Evolutionary conservation across 2,888 invertebrate genomes (phyloP).

Genomic region (Encarsia formosa): DNA sequence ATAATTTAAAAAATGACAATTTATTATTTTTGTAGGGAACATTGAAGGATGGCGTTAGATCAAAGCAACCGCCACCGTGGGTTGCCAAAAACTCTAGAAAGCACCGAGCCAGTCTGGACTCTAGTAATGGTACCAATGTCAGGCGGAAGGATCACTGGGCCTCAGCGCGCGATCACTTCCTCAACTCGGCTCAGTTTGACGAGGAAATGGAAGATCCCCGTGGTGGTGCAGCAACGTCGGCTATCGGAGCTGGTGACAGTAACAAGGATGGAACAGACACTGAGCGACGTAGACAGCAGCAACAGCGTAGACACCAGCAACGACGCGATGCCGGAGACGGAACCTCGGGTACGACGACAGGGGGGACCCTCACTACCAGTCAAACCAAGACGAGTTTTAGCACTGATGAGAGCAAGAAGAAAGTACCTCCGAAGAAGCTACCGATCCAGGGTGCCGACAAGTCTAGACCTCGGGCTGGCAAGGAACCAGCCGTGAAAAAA

Average conservation of each 20-base stretch:
- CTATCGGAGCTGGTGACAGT: constrained; percentile 23
- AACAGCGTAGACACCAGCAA: constrained; percentile 14
- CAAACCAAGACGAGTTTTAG: constrained; percentile 32
- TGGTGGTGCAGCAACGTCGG: constrained; percentile 35
- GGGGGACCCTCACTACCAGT: constrained; percentile 28
- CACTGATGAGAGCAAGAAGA: constrained; percentile 28
- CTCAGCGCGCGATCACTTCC: constrained; percentile 45
- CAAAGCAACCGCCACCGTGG: constrained; percentile 43
- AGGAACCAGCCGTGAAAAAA: constrained; percentile 23
- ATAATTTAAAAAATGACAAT: neutral
- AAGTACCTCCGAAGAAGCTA: constrained; percentile 40
- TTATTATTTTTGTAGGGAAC: constrained; percentile 36
- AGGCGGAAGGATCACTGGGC: constrained; percentile 48
- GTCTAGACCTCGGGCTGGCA: constrained; percentile 28
- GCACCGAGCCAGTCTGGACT: constrained; percentile 38
- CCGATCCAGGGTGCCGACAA: constrained; percentile 38
- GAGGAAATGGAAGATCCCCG: constrained; percentile 37
- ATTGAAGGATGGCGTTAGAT: constrained; percentile 36
- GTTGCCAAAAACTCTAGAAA: constrained; percentile 41
- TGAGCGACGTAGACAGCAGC: constrained; percentile 33
- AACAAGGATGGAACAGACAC: constrained; percentile 37
- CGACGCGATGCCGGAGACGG: constrained; percentile 24
- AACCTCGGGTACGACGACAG: constrained; percentile 7
- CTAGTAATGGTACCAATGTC: constrained; percentile 37
- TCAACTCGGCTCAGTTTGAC: constrained; percentile 36